Evolutionary conservation across 2,888 invertebrate genomes (phyloP).

Genomic region (Nomada ferruginata): DNA sequence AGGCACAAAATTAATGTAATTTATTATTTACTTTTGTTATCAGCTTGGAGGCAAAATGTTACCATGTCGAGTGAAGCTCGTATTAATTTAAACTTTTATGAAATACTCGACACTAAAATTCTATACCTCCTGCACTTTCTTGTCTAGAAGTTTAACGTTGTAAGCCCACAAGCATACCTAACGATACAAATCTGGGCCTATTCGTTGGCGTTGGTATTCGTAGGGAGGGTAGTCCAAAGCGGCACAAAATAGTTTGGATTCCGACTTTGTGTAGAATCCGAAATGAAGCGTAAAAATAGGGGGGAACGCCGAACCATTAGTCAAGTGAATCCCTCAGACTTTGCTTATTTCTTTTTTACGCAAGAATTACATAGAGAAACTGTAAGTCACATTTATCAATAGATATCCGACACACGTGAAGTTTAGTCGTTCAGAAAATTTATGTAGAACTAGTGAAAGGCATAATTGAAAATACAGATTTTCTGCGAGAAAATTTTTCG

Average conservation of each 20-base stretch:
- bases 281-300: neutral
- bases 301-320: neutral
- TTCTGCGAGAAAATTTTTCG: neutral
- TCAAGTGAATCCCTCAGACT: too few species aligned
- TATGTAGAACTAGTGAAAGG: neutral
- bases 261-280: conserved; percentile 1
- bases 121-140: neutral
- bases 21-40: neutral
- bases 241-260: neutral
- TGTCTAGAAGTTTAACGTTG: too few species aligned
- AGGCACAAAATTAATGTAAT: too few species aligned
- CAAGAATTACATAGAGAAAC: neutral
- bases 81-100: too few species aligned
- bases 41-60: too few species aligned
- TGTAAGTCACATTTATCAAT: too few species aligned
- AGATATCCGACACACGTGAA: too few species aligned
- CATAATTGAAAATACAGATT: neutral
- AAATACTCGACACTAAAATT: neutral
- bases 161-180: neutral
- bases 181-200: neutral
- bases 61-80: too few species aligned
- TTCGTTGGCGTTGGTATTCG: conserved; percentile 6
- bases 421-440: neutral
- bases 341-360: neutral
- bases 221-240: neutral